Percentiles rank a stretch among this genome's conserved stretches.
Evolutionary conservation across 2,113 vertebrate species (phyloP).

Genomic region (Patagioenas fasciata): DNA sequence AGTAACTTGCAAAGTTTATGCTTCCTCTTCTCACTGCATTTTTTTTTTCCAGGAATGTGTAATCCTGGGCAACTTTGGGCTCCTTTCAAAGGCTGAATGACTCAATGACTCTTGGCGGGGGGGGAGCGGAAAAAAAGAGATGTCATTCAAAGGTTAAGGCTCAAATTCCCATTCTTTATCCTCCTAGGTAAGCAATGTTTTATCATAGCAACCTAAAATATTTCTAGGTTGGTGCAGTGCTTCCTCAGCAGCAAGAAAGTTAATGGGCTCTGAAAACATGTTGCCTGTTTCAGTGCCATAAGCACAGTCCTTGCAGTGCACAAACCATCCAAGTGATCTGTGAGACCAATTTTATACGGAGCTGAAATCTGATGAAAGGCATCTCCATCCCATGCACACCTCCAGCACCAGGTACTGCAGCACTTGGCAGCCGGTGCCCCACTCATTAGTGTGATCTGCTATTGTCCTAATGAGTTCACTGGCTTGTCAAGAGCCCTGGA

Average conservation of each 20-base stretch:
- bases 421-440: background rate
- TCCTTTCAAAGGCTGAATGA: background rate
- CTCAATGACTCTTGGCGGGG: background rate
- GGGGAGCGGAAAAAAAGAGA: too few species aligned
- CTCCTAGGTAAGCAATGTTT: background rate
- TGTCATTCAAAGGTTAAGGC: background rate
- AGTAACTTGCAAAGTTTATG: background rate
- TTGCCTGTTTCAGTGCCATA: background rate
- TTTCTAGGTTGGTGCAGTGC: background rate
- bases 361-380: background rate
- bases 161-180: background rate
- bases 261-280: background rate
- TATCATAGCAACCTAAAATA: background rate
- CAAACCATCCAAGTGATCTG: background rate
- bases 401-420: background rate
- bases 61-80: background rate
- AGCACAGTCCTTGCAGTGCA: background rate
- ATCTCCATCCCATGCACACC: background rate
- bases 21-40: background rate
- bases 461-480: background rate
- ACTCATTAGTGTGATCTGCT: background rate
- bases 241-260: background rate
- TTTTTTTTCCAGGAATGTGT: background rate
- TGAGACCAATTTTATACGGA: background rate
- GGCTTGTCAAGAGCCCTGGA: background rate